Evolutionary conservation across 2,797 vertebrate species (phyloP).

Genomic region (Crypturellus tataupa): DNA sequence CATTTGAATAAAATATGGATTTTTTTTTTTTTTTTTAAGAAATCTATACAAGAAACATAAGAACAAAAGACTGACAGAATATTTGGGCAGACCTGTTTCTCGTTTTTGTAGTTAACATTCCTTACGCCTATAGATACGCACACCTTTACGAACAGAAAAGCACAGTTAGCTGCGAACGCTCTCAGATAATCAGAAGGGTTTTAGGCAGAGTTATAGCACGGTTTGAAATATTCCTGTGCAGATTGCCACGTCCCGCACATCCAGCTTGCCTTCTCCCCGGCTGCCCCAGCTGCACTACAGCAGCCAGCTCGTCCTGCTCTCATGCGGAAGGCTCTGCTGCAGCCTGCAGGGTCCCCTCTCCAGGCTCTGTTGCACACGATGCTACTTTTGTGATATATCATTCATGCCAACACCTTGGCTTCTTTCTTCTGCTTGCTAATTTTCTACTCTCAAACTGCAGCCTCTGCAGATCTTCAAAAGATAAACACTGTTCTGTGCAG

Average conservation of each 20-base stretch:
- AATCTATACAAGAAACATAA: background rate
- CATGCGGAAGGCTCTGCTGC: background rate
- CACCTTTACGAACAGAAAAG: background rate
- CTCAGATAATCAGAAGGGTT: background rate
- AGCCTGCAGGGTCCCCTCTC: background rate
- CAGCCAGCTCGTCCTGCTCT: background rate
- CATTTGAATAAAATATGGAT: background rate
- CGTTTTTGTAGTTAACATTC: background rate
- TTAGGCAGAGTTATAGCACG: background rate
- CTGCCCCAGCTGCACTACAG: background rate
- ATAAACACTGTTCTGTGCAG: background rate
- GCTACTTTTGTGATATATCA: background rate
- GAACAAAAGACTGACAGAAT: background rate
- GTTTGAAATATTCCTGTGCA: background rate
- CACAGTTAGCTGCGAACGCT: background rate
- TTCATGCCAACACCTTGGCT: background rate
- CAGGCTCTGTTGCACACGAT: accelerated
- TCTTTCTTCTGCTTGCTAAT: background rate
- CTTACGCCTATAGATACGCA: background rate
- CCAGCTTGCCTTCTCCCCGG: background rate
- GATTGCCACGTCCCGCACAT: background rate
- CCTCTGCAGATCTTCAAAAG: background rate
- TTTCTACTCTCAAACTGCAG: background rate
- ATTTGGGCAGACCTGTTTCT: background rate
- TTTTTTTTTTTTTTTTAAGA: background rate